Evolutionary conservation across 1,140 invertebrate species (phyloP).

Genomic region (Lepidurus apus): DNA sequence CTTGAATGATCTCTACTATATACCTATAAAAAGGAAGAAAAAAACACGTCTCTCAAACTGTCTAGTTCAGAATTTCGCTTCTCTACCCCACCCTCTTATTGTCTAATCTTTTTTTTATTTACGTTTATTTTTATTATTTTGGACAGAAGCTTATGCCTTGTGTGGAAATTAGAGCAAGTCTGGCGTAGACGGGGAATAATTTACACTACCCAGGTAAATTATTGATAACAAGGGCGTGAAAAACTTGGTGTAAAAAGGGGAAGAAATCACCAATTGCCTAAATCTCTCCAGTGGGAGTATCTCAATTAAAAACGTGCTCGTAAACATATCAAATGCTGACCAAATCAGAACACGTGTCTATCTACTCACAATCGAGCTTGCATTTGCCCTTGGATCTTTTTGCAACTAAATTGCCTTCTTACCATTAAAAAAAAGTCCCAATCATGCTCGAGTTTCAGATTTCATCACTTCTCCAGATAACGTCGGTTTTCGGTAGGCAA

Average conservation of each 20-base stretch:
- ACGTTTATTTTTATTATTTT: too few relatives aligned
- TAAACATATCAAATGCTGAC: constrained; percentile 19
- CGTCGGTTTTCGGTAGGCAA: constrained; percentile 18
- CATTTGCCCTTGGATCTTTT: not conserved
- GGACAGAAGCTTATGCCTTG: not conserved
- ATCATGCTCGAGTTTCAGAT: not conserved
- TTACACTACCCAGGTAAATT: not conserved
- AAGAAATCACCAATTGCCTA: not conserved
- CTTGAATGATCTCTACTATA: not conserved
- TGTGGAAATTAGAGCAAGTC: not conserved
- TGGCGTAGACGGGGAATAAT: not conserved
- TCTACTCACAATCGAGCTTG: not conserved
- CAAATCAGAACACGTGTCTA: not conserved
- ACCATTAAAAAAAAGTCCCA: not conserved
- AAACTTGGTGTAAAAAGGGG: not conserved
- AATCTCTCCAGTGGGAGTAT: not conserved
- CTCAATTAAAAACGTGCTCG: not conserved
- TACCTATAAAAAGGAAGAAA: not conserved
- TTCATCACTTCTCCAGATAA: not conserved
- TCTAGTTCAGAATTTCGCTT: not conserved
- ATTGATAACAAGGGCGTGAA: not conserved
- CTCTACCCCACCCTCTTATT: constrained; percentile 11
- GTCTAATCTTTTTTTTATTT: not conserved
- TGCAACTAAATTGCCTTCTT: not conserved
- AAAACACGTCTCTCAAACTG: not conserved